Evolutionary conservation across 2,113 vertebrate genomes (phyloP).

Genomic region (Gnathonemus longibarbis): DNA sequence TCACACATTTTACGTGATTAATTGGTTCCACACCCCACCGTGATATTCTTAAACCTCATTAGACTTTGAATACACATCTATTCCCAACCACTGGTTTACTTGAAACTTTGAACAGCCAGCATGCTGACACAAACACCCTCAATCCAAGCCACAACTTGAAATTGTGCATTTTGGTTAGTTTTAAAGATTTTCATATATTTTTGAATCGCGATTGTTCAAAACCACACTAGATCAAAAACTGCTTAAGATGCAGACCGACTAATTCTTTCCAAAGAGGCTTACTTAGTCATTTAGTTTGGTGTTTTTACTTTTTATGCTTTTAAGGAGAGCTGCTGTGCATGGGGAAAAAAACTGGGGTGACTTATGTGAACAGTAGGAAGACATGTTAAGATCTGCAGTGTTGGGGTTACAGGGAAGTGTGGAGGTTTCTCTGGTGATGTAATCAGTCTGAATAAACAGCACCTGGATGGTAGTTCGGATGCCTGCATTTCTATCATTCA

Average conservation of each 20-base stretch:
- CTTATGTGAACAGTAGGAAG: background rate
- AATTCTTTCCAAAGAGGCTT: background rate
- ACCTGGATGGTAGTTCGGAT: background rate
- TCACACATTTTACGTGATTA: too few species aligned
- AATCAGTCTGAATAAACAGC: background rate
- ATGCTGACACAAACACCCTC: too few species aligned
- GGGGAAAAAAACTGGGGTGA: background rate
- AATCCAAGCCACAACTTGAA: too few species aligned
- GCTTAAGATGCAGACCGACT: background rate
- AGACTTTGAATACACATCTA: too few species aligned
- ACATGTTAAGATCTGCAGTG: background rate
- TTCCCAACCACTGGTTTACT: too few species aligned
- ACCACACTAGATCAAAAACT: background rate
- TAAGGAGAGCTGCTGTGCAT: background rate
- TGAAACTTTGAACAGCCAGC: too few species aligned
- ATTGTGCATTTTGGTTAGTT: background rate
- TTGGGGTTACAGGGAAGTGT: background rate
- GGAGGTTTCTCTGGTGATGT: conserved; percentile 2
- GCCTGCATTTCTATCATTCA: background rate
- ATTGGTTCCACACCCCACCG: too few species aligned
- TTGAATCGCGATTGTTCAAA: background rate
- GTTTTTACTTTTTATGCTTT: background rate
- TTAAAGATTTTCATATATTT: background rate
- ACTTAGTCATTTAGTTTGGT: background rate
- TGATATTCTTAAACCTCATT: too few species aligned